Base-by-base conservation (phyloP, 2,888 invertebrate species). In the Rutpela maculata region DNA sequence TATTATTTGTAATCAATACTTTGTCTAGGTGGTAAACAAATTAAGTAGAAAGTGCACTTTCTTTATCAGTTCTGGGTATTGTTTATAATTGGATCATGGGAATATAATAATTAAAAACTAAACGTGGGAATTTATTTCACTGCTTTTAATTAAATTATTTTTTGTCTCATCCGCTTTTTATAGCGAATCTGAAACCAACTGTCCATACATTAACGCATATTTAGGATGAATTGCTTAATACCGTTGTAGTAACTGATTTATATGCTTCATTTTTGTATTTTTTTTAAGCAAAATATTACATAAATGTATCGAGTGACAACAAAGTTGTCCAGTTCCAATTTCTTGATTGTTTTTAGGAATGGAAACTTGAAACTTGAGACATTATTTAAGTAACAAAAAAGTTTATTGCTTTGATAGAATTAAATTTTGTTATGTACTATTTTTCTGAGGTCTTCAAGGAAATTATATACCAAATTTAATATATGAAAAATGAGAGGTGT, bases 31-130 rank as follows among this genome's bases (percentile, higher is more conserved):
- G 38, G 19, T 31, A 26, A 38, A 65, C 22, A 65, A 15, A 5
- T 43, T 19, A 65, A 43, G 43, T 69, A 69, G 69, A 69, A 69
- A 69, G 69, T 38, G 57, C 11, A 35, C 69, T 69, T 69, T 69
- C 69, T 35, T 62, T 31, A 17, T 57, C 12, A 17, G 6, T 35
- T 12, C 10, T 5, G 22, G 31, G 26, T 69, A 57, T 57, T 69
- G 57, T 57, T 50, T 65, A 62, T 60, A 62, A 65, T 65, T 50
- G 65, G 43, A 65, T 65, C 43, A 65, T 65, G 65, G 43, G 65
- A 65, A 50, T 50, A 43, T 31, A 35, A 56, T 69, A 69, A 55
- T 50, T 6, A 43, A 11, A 59, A 38, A 35, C 38, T 60, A 15
- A 62, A 71, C 59, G 59, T 59, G 59, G 22, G 68, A 69, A 69